Evolutionary conservation across 2,797 vertebrate species (phyloP).

Genomic region (Carduelis carduelis): DNA sequence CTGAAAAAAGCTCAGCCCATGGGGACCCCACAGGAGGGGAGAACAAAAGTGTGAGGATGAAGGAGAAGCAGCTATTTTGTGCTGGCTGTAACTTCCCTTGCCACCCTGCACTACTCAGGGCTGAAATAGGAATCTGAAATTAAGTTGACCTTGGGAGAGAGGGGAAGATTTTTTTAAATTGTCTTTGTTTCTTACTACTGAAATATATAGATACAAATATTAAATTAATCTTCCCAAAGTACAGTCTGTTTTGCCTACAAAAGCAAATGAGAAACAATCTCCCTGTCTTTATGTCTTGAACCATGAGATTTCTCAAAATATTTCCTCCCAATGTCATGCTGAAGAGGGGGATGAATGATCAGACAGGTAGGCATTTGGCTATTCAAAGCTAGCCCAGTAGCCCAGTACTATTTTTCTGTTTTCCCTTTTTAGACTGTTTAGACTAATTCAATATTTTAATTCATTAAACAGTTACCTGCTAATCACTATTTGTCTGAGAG

Average conservation of each 20-base stretch:
- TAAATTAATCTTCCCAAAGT: neutral
- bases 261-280: neutral
- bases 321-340: neutral
- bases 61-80: neutral
- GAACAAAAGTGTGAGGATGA: neutral
- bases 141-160: neutral
- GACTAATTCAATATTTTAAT: neutral
- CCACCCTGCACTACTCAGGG: too few species aligned
- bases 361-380: neutral
- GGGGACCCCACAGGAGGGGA: accelerated
- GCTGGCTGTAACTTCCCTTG: neutral
- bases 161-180: neutral
- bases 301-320: neutral
- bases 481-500: neutral
- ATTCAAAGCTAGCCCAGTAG: neutral
- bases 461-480: neutral
- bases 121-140: neutral
- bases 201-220: neutral
- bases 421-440: neutral
- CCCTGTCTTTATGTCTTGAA: neutral
- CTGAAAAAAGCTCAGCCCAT: neutral
- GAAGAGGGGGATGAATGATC: neutral
- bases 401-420: neutral
- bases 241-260: neutral
- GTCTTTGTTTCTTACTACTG: neutral